Conservation (phyloP, 2,113 vertebrate species). For the Gadus chalcogrammus region DNA sequence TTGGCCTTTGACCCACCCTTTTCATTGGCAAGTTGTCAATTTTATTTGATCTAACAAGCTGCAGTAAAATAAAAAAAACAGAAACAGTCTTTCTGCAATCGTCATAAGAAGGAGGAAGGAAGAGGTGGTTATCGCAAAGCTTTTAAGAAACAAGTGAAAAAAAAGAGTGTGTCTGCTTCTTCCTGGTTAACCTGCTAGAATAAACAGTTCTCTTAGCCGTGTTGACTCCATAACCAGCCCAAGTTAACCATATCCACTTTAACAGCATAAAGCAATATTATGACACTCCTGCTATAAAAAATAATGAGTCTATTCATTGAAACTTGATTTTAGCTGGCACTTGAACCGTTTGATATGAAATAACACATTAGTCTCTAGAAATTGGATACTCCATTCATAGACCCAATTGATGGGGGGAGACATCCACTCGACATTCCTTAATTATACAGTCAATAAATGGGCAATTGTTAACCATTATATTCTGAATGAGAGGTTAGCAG, state of each 20-base stretch:
- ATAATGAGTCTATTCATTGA: not conserved
- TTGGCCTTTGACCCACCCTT: not conserved
- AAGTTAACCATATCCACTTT: constrained; percentile 10
- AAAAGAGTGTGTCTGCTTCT: constrained; percentile 72
- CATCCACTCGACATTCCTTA: too few species aligned
- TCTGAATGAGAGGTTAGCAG: too few species aligned
- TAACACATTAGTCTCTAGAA: too few species aligned
- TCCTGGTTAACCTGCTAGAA: constrained; percentile 69
- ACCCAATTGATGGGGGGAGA: too few species aligned
- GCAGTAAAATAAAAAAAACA: constrained; percentile 22
- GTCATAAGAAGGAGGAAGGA: constrained; percentile 57
- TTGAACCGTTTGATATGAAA: too few species aligned
- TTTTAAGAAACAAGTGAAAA: constrained; percentile 71
- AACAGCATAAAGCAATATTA: not conserved
- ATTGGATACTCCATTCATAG: too few species aligned
- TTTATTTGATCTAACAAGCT: not conserved
- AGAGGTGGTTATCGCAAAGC: constrained; percentile 30
- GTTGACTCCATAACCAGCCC: not conserved
- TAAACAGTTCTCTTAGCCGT: constrained; percentile 55
- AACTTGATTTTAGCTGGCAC: too few species aligned
- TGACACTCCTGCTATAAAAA: not conserved
- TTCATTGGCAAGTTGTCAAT: not conserved
- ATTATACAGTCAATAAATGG: too few species aligned
- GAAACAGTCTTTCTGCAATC: not conserved
- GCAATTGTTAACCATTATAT: too few species aligned